These are phyloP conservation scores for Pangasianodon hypophthalmus DNA, from an alignment of 2,113 vertebrate genomes.

Conservation along the genomic window DNA sequence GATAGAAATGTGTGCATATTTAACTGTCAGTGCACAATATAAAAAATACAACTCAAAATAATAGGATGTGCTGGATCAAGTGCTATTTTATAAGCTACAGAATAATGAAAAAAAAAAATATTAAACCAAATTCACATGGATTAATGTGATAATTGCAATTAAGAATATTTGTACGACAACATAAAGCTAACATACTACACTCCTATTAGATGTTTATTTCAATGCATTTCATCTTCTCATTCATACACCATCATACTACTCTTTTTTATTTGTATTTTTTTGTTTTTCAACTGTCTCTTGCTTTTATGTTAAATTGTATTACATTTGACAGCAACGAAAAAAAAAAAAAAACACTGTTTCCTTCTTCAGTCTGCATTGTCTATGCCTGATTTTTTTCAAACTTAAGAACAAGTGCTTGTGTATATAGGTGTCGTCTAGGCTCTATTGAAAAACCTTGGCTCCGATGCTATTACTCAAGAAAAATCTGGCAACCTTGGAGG, in stretches of 20 bases:
- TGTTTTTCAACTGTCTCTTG: background rate
- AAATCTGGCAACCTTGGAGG: background rate
- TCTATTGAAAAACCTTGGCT: background rate
- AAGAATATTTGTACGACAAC: background rate
- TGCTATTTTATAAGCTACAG: background rate
- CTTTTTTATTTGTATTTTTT: background rate
- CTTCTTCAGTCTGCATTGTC: background rate
- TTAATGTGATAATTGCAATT: background rate
- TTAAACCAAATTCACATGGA: background rate
- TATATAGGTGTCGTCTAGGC: background rate
- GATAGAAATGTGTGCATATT: background rate
- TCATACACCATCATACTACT: background rate
- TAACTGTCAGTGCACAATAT: background rate
- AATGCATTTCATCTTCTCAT: background rate
- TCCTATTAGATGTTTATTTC: background rate
- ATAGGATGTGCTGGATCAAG: background rate
- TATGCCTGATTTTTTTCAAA: background rate
- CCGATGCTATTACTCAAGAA: background rate
- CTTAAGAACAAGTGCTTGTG: background rate
- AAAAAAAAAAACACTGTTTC: background rate
- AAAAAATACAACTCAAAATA: background rate
- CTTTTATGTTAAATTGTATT: background rate
- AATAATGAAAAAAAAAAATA: background rate
- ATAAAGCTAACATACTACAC: background rate
- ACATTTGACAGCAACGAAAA: background rate